Evolutionary conservation across 2,888 invertebrate genomes (phyloP).

Genomic region (Bombylius discolor): DNA sequence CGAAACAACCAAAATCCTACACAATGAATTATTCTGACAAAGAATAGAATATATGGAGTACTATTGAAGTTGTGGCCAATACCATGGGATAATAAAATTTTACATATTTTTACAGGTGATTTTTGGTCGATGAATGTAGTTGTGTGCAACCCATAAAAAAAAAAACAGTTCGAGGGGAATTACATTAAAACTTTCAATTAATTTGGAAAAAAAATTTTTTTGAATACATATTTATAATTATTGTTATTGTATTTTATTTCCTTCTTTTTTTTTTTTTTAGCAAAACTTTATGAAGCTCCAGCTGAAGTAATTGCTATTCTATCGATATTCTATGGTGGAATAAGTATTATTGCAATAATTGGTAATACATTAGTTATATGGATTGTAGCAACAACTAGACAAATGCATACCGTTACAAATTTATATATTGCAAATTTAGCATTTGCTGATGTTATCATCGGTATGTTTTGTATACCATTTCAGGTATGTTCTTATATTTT

Average conservation of each 20-base stretch:
- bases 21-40: no score
- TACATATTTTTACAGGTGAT: no score
- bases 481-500: conserved; percentile 36
- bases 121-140: no score
- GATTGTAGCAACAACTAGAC: conserved; percentile 62
- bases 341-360: conserved; percentile 66
- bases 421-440: conserved; percentile 79
- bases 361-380: conserved; percentile 78
- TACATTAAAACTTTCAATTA: no score
- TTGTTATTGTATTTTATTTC: neutral
- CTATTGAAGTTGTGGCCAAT: no score
- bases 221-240: no score
- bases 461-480: conserved; percentile 75
- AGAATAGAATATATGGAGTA: no score
- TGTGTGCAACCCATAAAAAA: no score
- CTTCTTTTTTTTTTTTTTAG: conserved; percentile 31
- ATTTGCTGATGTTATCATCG: conserved; percentile 73
- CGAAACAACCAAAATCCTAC: no score
- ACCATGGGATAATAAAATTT: no score
- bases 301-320: conserved; percentile 57
- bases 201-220: no score
- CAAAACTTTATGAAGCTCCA: conserved; percentile 59
- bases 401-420: conserved; percentile 75
- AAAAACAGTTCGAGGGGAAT: no score
- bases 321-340: conserved; percentile 66